Conservation (phyloP, 1,140 invertebrate species). For the Monomorium pharaonis region DNA sequence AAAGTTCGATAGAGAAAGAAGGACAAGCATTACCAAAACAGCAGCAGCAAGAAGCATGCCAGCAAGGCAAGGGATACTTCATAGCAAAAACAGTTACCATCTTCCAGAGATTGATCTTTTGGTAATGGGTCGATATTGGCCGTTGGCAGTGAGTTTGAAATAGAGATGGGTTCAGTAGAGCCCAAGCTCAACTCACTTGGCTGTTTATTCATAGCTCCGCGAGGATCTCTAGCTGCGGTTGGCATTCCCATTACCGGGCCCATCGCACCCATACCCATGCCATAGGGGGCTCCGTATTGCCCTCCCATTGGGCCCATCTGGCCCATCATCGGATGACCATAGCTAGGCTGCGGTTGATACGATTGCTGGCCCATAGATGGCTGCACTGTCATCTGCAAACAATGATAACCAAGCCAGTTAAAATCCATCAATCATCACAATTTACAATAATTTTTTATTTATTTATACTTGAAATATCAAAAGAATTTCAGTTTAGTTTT, state of each 20-base stretch:
- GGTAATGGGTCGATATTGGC: conserved; percentile 86
- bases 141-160: conserved; percentile 80
- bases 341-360: conserved; percentile 84
- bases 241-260: conserved; percentile 87
- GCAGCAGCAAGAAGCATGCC: conserved; percentile 78
- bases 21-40: conserved; percentile 66
- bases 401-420: conserved; percentile 20
- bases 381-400: conserved; percentile 89
- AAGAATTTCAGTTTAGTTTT: no score
- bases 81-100: conserved; percentile 86
- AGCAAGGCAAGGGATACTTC: conserved; percentile 75
- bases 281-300: conserved; percentile 83
- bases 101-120: conserved; percentile 89
- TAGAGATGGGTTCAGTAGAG: conserved; percentile 84
- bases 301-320: conserved; percentile 85
- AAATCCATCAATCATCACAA: conserved; percentile 39
- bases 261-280: conserved; percentile 86
- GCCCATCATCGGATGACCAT: conserved; percentile 86
- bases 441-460: no score
- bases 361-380: conserved; percentile 86
- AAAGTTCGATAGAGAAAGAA: background rate
- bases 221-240: conserved; percentile 79
- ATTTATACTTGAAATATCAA: no score
- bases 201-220: conserved; percentile 87
- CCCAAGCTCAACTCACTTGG: conserved; percentile 91